A percentile compares a stretch with the other conserved stretches of the same genome.
phyloP scores from a whole-genome alignment of 2,113 vertebrate species.

The Barbus barbus region DNA sequence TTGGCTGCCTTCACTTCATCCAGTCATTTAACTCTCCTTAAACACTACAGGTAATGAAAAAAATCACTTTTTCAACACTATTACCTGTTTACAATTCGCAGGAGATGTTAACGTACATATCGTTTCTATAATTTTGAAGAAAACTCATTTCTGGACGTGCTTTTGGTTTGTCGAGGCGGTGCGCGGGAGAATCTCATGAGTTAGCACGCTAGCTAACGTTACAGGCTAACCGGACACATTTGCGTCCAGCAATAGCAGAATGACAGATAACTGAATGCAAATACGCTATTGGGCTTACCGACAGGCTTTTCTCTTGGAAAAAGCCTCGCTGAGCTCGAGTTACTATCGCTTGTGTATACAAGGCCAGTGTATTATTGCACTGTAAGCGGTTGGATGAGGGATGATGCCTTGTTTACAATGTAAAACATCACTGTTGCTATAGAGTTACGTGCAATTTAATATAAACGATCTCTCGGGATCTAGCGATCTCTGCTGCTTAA shows the following conservation, averaged over 20 bases:
- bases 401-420: constrained; percentile 52
- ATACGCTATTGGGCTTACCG: background rate
- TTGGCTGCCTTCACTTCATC: background rate
- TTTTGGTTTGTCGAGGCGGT: constrained; percentile 43
- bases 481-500: background rate
- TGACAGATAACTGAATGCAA: background rate
- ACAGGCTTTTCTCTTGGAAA: background rate
- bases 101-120: background rate
- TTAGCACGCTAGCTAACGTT: constrained; percentile 39
- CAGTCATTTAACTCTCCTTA: too few relatives aligned
- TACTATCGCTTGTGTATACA: background rate
- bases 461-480: background rate
- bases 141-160: background rate
- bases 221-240: constrained; percentile 39
- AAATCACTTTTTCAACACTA: background rate
- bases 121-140: background rate
- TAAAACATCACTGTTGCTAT: constrained; percentile 41
- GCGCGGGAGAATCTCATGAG: constrained; percentile 57
- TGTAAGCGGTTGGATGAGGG: constrained; percentile 26
- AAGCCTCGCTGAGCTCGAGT: background rate
- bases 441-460: constrained; percentile 12
- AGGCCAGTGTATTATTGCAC: background rate
- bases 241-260: background rate
- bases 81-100: background rate
- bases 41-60: background rate